A percentile compares a stretch with the other conserved stretches of the same genome.
Evolutionary conservation across 2,113 vertebrate species (phyloP).

Genomic region (Odocoileus virginianus): DNA sequence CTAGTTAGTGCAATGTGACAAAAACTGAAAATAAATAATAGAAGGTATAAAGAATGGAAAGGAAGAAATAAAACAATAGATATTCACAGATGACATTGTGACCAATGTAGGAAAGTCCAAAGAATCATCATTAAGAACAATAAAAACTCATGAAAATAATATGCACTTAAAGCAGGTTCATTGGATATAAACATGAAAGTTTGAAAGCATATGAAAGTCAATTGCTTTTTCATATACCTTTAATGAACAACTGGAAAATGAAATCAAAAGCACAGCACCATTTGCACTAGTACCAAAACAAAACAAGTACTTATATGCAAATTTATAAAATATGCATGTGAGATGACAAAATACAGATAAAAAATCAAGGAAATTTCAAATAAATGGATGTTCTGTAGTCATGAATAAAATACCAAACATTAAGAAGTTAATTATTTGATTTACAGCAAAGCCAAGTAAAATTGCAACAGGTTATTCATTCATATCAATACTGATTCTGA

Average conservation of each 20-base stretch:
- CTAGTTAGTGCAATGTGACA: background rate
- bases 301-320: background rate
- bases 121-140: background rate
- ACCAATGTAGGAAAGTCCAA: background rate
- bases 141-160: background rate
- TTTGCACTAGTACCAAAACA: background rate
- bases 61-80: background rate
- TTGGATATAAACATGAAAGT: background rate
- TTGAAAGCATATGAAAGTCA: background rate
- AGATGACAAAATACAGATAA: background rate
- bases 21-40: background rate
- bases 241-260: background rate
- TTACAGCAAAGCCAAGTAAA: background rate
- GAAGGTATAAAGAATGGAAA: background rate
- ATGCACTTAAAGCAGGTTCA: background rate
- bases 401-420: background rate
- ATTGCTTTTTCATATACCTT: background rate
- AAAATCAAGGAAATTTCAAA: background rate
- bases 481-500: background rate
- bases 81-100: background rate
- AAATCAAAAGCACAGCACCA: background rate
- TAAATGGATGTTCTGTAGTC: background rate
- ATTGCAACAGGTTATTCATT: background rate
- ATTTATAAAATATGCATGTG: background rate
- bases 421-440: background rate